These are phyloP conservation scores for Jordanella pulchra DNA, from an alignment of 2,797 vertebrate species.

Conservation along the genomic window DNA sequence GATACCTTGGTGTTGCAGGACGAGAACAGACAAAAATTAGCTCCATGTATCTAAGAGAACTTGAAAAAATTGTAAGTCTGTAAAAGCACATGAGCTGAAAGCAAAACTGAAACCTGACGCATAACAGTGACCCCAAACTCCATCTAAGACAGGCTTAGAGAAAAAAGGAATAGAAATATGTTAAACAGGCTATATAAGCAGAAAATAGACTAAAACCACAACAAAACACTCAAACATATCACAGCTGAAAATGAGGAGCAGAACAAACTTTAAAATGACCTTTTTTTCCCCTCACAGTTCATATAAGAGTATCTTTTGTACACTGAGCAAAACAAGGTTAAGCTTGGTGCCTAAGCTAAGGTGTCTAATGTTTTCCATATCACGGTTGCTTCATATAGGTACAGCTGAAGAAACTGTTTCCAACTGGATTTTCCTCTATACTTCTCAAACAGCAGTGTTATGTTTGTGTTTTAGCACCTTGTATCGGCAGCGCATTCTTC, in stretches of 20 bases:
- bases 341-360: not conserved
- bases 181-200: not conserved
- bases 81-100: not conserved
- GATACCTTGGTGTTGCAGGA: not conserved
- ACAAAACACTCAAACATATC: not conserved
- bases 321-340: not conserved
- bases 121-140: not conserved
- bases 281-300: not conserved
- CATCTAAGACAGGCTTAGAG: no score
- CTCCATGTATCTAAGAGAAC: not conserved
- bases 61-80: not conserved
- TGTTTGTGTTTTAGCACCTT: slow-evolving; percentile 85
- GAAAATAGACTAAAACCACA: not conserved
- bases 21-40: not conserved
- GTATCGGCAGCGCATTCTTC: slow-evolving; percentile 87
- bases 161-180: no score
- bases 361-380: not conserved
- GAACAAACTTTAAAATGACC: not conserved
- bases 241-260: not conserved
- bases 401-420: not conserved
- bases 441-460: not conserved
- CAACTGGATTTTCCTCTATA: not conserved
- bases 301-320: not conserved
- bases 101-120: not conserved
- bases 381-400: not conserved